Percentiles rank a stretch among this genome's conserved stretches.
Conservation (phyloP, 2,113 vertebrate genomes). For the Empidonax traillii region DNA sequence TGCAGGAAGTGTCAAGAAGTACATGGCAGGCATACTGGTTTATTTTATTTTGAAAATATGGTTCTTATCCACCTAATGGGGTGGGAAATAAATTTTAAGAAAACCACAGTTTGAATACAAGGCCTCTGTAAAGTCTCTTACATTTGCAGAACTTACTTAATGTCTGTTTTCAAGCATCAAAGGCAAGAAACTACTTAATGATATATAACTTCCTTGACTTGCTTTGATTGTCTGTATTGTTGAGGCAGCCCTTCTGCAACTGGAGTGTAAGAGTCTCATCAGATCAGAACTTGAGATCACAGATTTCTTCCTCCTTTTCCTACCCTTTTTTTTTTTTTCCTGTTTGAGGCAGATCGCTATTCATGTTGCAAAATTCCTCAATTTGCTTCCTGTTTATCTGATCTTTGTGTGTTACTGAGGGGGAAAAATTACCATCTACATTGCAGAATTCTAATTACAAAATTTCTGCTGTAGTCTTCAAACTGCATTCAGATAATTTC, state of each 20-base stretch:
- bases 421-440: slow-evolving; percentile 63
- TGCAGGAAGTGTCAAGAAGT: neutral
- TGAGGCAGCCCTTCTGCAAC: neutral
- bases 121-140: neutral
- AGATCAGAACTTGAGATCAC: neutral
- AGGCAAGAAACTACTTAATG: neutral
- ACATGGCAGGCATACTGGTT: neutral
- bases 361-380: slow-evolving; percentile 55
- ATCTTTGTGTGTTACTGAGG: slow-evolving; percentile 51
- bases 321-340: rapidly evolving
- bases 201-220: neutral
- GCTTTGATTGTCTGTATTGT: neutral
- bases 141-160: neutral
- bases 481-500: slow-evolving; percentile 68
- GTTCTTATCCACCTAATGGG: neutral
- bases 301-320: neutral
- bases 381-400: slow-evolving; percentile 63
- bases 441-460: slow-evolving; percentile 69
- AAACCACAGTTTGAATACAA: neutral
- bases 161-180: neutral
- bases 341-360: slow-evolving; percentile 35
- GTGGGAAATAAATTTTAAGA: neutral
- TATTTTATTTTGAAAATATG: neutral
- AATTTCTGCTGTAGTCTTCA: slow-evolving; percentile 71
- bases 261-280: neutral